A percentile compares a stretch with the other conserved stretches of the same genome.
These are phyloP conservation scores for Polyploca ridens DNA, from an alignment of 2,888 invertebrate genomes.

Conservation along the genomic window DNA sequence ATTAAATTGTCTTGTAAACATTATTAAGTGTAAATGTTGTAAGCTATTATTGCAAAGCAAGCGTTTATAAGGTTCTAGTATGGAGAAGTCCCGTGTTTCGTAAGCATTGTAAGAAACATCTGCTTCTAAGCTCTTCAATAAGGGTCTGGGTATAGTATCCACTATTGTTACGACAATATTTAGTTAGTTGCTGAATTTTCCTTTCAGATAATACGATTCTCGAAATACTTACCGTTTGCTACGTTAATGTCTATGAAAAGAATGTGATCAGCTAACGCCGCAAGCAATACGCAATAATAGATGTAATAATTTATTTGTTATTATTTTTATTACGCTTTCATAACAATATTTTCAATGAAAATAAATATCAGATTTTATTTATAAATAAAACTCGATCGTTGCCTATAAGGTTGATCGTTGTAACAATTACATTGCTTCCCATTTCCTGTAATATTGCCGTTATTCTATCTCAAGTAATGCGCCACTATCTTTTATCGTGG, in stretches of 20 bases:
- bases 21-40: constrained; percentile 42
- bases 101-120: constrained; percentile 19
- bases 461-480: not conserved
- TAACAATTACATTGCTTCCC: not conserved
- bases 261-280: not conserved
- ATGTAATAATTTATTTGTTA: no score
- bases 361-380: no score
- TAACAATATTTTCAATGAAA: not conserved
- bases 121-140: constrained; percentile 26
- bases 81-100: constrained; percentile 14
- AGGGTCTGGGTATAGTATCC: constrained; percentile 16
- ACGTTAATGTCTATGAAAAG: not conserved
- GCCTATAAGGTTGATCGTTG: no score
- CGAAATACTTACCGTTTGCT: not conserved
- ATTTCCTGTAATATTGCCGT: not conserved
- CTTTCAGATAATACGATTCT: constrained; percentile 13
- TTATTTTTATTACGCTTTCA: not conserved
- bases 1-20: constrained; percentile 32
- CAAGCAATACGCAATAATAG: not conserved
- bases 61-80: constrained; percentile 34
- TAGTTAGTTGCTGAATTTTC: constrained; percentile 10
- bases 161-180: constrained; percentile 14
- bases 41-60: constrained; percentile 27
- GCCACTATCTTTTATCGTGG: constrained; percentile 20
- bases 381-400: no score